Evolutionary conservation across 2,797 vertebrate genomes (phyloP).

Genomic region (Acipenser ruthenus): DNA sequence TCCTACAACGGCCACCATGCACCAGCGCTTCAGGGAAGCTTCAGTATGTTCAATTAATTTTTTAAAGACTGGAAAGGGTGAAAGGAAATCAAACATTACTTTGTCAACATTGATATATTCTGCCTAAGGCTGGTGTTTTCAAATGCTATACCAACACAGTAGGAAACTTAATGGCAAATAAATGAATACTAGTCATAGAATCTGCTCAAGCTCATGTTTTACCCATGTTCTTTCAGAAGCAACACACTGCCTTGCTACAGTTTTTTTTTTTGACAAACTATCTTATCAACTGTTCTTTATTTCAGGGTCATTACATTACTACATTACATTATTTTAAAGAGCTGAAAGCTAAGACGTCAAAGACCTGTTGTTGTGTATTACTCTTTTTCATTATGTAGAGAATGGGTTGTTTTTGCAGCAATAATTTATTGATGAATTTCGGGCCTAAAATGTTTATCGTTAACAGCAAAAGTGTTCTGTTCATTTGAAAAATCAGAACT

Average conservation of each 20-base stretch:
- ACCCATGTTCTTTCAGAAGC: not conserved
- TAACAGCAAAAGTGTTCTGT: too few relatives aligned
- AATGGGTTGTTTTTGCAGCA: too few relatives aligned
- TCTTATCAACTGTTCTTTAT: conserved; percentile 3
- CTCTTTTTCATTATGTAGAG: too few relatives aligned
- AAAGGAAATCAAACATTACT: conserved; percentile 25
- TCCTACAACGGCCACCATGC: not conserved
- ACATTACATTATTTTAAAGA: not conserved
- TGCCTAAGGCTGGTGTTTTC: conserved; percentile 24
- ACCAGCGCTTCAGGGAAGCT: not conserved
- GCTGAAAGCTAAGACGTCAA: too few relatives aligned
- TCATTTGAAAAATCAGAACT: too few relatives aligned
- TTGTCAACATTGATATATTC: conserved; percentile 16
- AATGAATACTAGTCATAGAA: conserved; percentile 16
- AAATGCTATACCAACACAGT: conserved; percentile 20
- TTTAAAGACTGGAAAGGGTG: conserved; percentile 15
- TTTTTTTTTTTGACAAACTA: conserved; percentile 17
- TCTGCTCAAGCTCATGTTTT: not conserved
- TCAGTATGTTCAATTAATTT: not conserved
- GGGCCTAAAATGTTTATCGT: too few relatives aligned
- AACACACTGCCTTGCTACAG: not conserved
- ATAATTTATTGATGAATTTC: too few relatives aligned
- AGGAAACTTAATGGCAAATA: conserved; percentile 4
- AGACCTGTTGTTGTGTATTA: too few relatives aligned
- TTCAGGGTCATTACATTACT: conserved; percentile 8